phyloP scores from a whole-genome alignment of 2,113 vertebrate genomes.

The Panthera leo region DNA sequence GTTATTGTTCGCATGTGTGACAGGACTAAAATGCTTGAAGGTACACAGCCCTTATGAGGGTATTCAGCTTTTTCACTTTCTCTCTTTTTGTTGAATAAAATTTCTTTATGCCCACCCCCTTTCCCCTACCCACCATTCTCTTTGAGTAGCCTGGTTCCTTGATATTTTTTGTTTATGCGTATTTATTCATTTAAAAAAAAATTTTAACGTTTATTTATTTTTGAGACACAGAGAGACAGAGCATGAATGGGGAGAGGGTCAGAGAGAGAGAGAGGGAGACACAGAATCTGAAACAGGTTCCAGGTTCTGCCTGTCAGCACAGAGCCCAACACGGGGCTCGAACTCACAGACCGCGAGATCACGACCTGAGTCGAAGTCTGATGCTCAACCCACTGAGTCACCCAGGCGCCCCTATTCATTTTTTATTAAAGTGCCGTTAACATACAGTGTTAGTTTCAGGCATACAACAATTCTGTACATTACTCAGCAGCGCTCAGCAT shows the following conservation, averaged over 20 bases:
- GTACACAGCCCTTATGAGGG: not conserved
- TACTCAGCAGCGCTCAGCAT: not conserved
- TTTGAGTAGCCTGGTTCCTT: not conserved
- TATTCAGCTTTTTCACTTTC: not conserved
- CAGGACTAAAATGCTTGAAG: not conserved
- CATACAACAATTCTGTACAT: not conserved
- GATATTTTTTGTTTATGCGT: not conserved
- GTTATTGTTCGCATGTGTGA: not conserved
- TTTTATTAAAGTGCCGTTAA: not conserved
- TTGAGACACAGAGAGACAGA: too few species aligned
- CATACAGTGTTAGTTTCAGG: not conserved
- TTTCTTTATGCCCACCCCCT: not conserved
- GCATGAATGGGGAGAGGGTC: too few species aligned
- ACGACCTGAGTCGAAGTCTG: too few species aligned
- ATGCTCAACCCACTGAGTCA: too few species aligned
- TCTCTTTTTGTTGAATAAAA: not conserved
- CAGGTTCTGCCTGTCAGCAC: too few species aligned
- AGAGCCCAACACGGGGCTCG: too few species aligned
- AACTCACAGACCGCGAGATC: too few species aligned
- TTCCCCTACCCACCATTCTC: fast-evolving
- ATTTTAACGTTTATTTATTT: too few species aligned
- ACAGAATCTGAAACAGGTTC: too few species aligned
- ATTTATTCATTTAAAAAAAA: not conserved
- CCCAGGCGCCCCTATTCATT: not conserved
- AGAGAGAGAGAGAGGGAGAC: too few species aligned